phyloP scores from a whole-genome alignment of 2,797 vertebrate species.

The Eupleurogrammus muticus region DNA sequence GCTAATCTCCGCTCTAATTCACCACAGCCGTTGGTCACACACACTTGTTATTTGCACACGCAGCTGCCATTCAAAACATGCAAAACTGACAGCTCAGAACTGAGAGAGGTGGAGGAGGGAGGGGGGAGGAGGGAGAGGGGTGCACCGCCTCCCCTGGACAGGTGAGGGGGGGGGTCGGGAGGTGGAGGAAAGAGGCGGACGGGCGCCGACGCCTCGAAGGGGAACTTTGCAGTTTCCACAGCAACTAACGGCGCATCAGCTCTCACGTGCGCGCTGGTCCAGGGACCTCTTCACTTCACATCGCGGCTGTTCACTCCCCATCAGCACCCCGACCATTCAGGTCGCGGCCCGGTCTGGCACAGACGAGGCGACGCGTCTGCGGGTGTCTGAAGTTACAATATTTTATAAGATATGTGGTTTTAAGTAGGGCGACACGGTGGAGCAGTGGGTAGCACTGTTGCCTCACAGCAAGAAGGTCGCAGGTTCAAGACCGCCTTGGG shows the following conservation, averaged over 20 bases:
- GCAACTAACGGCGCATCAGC: slow-evolving; percentile 77
- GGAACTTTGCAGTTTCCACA: slow-evolving; percentile 77
- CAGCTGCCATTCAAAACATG: slow-evolving; percentile 47
- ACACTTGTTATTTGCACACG: slow-evolving; percentile 30
- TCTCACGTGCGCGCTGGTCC: slow-evolving; percentile 31
- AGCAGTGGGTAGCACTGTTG: no score
- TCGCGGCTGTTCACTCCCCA: slow-evolving; percentile 24
- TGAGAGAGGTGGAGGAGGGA: not conserved
- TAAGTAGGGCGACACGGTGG: no score
- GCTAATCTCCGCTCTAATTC: slow-evolving; percentile 46
- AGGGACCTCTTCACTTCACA: slow-evolving; percentile 59
- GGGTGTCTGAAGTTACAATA: no score
- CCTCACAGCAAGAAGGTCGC: no score
- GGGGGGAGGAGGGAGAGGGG: not conserved
- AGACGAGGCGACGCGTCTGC: no score
- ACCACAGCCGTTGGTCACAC: slow-evolving; percentile 20
- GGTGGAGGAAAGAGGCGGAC: slow-evolving; percentile 31
- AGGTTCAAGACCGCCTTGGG: no score
- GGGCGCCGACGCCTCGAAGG: slow-evolving; percentile 56
- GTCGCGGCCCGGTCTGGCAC: no score
- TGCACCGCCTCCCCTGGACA: not conserved
- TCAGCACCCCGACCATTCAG: no score
- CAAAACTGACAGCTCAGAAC: slow-evolving; percentile 1
- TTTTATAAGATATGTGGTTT: no score
- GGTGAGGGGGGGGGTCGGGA: slow-evolving; percentile 35